Evolutionary conservation across 2,797 vertebrate genomes (phyloP).

Genomic region (Alosa sapidissima): DNA sequence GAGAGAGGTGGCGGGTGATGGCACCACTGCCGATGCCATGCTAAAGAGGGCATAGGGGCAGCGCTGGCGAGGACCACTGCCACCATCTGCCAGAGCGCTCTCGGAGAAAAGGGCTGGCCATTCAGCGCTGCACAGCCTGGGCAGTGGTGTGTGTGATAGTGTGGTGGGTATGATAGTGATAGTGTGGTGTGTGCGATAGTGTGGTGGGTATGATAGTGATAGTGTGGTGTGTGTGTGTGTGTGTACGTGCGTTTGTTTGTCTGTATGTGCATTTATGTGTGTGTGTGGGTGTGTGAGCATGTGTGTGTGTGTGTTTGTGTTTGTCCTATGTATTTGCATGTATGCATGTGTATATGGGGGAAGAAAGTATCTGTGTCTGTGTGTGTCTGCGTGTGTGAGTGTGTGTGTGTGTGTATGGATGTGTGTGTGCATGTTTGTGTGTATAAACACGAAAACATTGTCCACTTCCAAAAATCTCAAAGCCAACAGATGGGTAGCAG

Average conservation of each 20-base stretch:
- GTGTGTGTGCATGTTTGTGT: background rate
- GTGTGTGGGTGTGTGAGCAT: background rate
- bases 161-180: background rate
- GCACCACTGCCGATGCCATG: background rate
- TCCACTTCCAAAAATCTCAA: constrained; percentile 11
- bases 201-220: background rate
- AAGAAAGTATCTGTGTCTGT: too few relatives aligned
- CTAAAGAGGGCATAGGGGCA: background rate
- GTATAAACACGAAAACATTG: background rate
- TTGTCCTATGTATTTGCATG: background rate
- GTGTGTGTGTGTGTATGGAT: too few relatives aligned
- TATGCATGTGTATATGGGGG: background rate
- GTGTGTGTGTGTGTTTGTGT: too few relatives aligned
- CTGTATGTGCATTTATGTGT: background rate
- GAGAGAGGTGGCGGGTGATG: background rate
- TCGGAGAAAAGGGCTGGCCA: background rate
- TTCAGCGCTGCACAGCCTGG: background rate
- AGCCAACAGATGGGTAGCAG: constrained; percentile 1
- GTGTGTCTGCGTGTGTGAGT: too few relatives aligned
- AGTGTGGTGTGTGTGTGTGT: background rate
- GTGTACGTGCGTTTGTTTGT: background rate
- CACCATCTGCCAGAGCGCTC: background rate
- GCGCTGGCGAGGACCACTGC: background rate
- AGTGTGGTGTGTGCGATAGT: background rate
- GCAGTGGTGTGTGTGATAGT: background rate